Conservation (phyloP, 2,113 vertebrate species). For the Physeter macrocephalus region DNA sequence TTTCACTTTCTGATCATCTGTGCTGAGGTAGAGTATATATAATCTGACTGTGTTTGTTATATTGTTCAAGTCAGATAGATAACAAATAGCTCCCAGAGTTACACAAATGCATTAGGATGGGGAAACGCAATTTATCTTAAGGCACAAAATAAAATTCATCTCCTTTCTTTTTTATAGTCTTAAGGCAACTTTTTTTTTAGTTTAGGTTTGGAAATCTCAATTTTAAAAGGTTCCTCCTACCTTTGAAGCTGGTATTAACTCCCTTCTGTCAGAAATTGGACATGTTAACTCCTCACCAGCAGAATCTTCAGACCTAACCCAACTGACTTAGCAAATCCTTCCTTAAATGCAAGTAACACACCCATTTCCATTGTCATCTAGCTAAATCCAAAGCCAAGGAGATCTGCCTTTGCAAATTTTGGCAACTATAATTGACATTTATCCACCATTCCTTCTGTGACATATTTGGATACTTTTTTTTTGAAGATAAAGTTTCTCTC, state of each 20-base stretch:
- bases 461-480: background rate
- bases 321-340: background rate
- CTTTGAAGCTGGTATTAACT: background rate
- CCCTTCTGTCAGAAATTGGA: background rate
- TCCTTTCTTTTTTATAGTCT: background rate
- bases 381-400: background rate
- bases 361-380: background rate
- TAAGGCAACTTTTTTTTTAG: background rate
- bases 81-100: background rate
- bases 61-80: background rate
- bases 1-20: slow-evolving; percentile 5
- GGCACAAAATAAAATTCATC: slow-evolving; percentile 3
- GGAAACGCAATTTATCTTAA: background rate
- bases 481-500: background rate
- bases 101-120: background rate
- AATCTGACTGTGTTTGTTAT: background rate
- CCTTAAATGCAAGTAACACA: background rate
- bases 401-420: slow-evolving; percentile 16
- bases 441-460: slow-evolving; percentile 19
- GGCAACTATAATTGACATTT: slow-evolving; percentile 1
- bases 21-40: background rate
- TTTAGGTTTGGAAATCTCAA: background rate
- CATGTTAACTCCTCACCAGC: background rate
- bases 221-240: background rate
- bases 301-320: background rate